Conservation (phyloP, 2,797 vertebrate species). For the Lemur catta region DNA sequence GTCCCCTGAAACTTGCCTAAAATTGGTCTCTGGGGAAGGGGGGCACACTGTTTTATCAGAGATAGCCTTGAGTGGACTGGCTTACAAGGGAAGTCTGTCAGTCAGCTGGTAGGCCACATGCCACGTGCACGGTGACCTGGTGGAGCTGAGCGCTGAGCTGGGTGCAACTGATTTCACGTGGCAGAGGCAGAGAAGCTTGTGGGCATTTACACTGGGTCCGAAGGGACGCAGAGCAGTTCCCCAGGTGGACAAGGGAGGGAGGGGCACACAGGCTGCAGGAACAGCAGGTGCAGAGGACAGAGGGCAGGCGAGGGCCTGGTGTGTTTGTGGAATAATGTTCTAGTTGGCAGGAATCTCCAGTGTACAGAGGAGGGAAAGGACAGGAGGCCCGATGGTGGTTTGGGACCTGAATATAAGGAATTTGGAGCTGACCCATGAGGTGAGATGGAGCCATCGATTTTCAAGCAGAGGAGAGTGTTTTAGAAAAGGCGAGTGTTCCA, state of each 20-base stretch:
- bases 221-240: background rate
- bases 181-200: background rate
- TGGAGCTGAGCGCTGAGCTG: background rate
- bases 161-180: too few species aligned
- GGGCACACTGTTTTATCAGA: background rate
- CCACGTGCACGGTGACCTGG: too few species aligned
- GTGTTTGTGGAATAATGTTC: background rate
- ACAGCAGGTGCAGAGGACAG: background rate
- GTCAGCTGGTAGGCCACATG: rapidly evolving
- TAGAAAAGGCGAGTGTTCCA: background rate
- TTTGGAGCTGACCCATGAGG: background rate
- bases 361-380: background rate
- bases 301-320: background rate
- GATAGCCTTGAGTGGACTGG: background rate
- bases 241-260: background rate
- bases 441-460: background rate
- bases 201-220: background rate
- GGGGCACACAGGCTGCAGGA: background rate
- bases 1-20: background rate
- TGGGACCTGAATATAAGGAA: background rate
- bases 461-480: background rate
- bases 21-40: background rate
- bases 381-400: background rate
- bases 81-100: background rate
- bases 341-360: background rate